Base-by-base conservation (phyloP, 2,113 vertebrate genomes). In the Trematocara unimaculatum region DNA sequence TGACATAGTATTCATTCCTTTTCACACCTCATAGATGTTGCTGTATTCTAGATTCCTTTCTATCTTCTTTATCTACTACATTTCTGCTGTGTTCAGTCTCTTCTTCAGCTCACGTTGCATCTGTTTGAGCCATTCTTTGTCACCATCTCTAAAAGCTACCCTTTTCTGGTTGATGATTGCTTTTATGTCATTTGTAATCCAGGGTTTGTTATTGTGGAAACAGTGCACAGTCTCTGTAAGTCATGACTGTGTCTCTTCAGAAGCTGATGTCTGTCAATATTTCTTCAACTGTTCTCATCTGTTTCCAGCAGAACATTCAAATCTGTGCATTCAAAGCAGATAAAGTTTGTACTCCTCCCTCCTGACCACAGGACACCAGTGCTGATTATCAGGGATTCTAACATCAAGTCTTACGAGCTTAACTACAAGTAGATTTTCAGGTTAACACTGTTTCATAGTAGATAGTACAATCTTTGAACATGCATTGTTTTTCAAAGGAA, bases 291-390 rank as follows among this genome's bases (percentile, higher is more conserved):
- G 18, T 67, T 67, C 1, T 67, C 62, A 67, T 8, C 62, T 40
- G 18, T 35, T 62, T 62, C 5, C 58, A 33, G 29, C 29, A 38
- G 58, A 35, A 62, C 17, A 64, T 7, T 64, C 17, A 35, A 64
- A 64, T 38, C 60, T 64, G 33, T 38, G 60, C 31, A 64, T 35
- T 64, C 31, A 64, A 64, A 64, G 31, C 17, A n/a, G 17, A 67
- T 40, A 40, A 67, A 8, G 18, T 0, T 67, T 67, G 35, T 0
- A 67, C 62, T n/a, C 62, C 62, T 0, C 62, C 35, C 18, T 67
- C n/a, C 18, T 67, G 7, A 70, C 35, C 64, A 23, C 35, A 70
- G n/a, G 35, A 70, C 64, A 42, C 12, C 35, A 70, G 64, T 0
- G 18, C 64, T 42, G 64, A 70, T 23, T 70, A 70, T 23, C n/a